Evolutionary conservation across 1,140 invertebrate genomes (phyloP), one percentile per base, ranked within the genome.

Genomic region (Ostrea denselamellosa): DNA sequence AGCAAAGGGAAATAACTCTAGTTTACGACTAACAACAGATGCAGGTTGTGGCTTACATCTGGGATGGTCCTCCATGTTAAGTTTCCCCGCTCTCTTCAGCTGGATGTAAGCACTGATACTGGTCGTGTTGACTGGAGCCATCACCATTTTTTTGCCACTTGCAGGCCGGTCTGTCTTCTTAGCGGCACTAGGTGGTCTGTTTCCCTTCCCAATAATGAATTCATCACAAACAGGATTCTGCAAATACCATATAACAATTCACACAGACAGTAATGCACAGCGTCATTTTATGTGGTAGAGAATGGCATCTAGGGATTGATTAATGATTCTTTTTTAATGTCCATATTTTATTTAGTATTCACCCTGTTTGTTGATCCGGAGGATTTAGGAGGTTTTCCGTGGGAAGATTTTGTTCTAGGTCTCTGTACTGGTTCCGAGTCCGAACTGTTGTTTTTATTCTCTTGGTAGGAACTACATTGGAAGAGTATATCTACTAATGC

Each of bases 81-180:
- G 54, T 65, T 90, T 89, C 71, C 92, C 92, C 52, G 90, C 82
- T 87, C 91, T 92, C 68, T 92, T 94, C 71, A 94, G 87, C 86
- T 94, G 92, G 65, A 91, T 89, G 86, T 94, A 94, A 10, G 92
- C 92, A 86, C 91, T 90, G 12, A 93, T 92, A 85, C 92, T 93
- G 51, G 89, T 92, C 7, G 90, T 82, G 87, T 93, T 93, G 0
- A 92, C 92, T 51, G 93, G 92, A 12, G 89, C 82, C 86, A 91
- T 91, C 5, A 87, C 84, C 2, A n/a, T 86, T 68, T 89, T 87
- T 81, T 53, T 90, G 8, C 90, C 90, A 87, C 90, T 88, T 10
- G 81, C 58, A n/a, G 89, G 89, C 14, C 89, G 81, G 0, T 88
- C 88, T 28, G 86, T 85, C 22, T 83, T 89, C 58, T 77, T 87